Conservation (phyloP, 2,113 vertebrate species). For the Gasterosteus aculeatus region DNA sequence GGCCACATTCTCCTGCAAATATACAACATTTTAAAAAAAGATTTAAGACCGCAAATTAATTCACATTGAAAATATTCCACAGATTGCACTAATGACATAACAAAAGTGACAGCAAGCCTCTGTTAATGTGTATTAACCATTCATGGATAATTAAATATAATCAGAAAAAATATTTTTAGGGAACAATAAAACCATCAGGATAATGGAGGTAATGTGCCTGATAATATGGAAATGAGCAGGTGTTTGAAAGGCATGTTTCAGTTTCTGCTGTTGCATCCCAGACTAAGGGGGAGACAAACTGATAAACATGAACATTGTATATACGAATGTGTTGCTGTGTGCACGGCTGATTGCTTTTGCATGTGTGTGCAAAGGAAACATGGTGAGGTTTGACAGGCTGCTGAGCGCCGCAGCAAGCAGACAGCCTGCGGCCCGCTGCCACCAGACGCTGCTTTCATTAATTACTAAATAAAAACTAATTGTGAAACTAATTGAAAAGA, state of each 20-base stretch:
- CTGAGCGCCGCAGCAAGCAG: slow-evolving; percentile 55
- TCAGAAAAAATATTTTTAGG: slow-evolving; percentile 59
- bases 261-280: slow-evolving; percentile 28
- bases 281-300: slow-evolving; percentile 13
- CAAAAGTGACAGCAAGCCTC: slow-evolving; percentile 58
- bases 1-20: slow-evolving; percentile 49
- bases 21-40: slow-evolving; percentile 25
- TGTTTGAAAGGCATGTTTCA: slow-evolving; percentile 33
- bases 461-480: slow-evolving; percentile 88
- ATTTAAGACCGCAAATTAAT: slow-evolving; percentile 62
- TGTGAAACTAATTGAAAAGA: slow-evolving; percentile 86
- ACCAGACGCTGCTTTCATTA: slow-evolving; percentile 81
- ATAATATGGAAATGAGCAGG: slow-evolving; percentile 46
- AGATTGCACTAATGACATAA: slow-evolving; percentile 75
- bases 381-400: slow-evolving; percentile 65
- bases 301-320: slow-evolving; percentile 19
- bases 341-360: slow-evolving; percentile 59
- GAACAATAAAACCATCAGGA: slow-evolving; percentile 63
- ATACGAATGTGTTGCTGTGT: slow-evolving; percentile 34
- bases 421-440: slow-evolving; percentile 73
- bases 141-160: slow-evolving; percentile 69
- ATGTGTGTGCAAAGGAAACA: slow-evolving; percentile 64
- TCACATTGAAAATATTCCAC: slow-evolving; percentile 61
- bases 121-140: slow-evolving; percentile 62
- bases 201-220: slow-evolving; percentile 59